Conservation (phyloP, 2,797 vertebrate species). For the Cuculus canorus region DNA sequence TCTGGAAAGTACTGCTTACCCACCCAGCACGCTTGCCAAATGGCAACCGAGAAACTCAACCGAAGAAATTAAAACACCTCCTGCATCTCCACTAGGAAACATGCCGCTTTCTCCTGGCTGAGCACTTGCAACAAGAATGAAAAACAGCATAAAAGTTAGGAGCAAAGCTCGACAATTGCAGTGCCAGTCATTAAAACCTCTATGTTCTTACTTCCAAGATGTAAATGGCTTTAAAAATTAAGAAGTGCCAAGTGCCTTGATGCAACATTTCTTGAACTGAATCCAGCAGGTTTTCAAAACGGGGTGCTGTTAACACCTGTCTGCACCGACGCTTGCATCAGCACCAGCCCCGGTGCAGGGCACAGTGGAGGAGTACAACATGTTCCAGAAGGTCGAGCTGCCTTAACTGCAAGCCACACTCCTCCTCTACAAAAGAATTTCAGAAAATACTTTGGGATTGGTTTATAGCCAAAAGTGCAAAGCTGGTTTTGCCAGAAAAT, state of each 20-base stretch:
- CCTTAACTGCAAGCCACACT: neutral
- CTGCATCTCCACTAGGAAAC: neutral
- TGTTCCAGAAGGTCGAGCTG: constrained; percentile 38
- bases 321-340: constrained; percentile 38
- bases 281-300: constrained; percentile 60
- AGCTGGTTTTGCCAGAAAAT: constrained; percentile 24
- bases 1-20: constrained; percentile 43
- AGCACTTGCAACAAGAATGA: neutral
- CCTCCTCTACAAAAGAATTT: neutral
- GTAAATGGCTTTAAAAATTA: constrained; percentile 27
- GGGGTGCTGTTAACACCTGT: constrained; percentile 64
- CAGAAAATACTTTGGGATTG: constrained; percentile 19
- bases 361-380: neutral
- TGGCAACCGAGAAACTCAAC: neutral
- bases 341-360: constrained; percentile 12
- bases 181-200: neutral
- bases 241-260: constrained; percentile 29
- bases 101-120: rapidly evolving
- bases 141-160: neutral
- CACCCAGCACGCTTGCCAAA: neutral
- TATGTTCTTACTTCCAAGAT: neutral
- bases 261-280: constrained; percentile 61
- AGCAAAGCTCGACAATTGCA: neutral
- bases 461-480: constrained; percentile 15
- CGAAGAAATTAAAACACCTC: neutral